Conservation (phyloP, 1,140 invertebrate genomes). For the Sarcophaga peregrina region DNA sequence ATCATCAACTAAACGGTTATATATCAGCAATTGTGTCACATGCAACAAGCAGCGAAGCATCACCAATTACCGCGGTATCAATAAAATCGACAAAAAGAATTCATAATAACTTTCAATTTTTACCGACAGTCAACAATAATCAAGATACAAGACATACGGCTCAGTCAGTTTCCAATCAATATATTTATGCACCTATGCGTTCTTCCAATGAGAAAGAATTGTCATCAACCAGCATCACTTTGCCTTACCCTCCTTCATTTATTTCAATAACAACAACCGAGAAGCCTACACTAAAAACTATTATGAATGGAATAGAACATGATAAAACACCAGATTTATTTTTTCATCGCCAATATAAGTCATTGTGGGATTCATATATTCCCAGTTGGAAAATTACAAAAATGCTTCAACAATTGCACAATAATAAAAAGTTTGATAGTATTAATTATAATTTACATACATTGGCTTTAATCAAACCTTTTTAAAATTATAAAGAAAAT, state of each 20-base stretch:
- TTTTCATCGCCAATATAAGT: conserved; percentile 54
- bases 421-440: neutral
- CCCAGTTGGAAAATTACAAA: conserved; percentile 61
- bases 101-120: neutral
- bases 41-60: conserved; percentile 31
- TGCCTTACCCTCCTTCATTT: conserved; percentile 62
- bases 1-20: neutral
- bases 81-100: neutral
- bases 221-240: conserved; percentile 42
- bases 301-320: neutral
- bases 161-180: conserved; percentile 54
- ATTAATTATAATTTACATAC: conserved; percentile 38
- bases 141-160: neutral
- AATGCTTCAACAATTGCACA: conserved; percentile 48
- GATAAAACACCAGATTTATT: conserved; percentile 57
- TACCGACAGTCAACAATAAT: neutral
- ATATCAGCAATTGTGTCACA: conserved; percentile 32
- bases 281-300: neutral
- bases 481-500: neutral
- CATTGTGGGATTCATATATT: conserved; percentile 61
- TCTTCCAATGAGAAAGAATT: conserved; percentile 33
- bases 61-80: neutral
- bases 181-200: conserved; percentile 52
- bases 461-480: conserved; percentile 22
- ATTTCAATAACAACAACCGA: conserved; percentile 55